Base-by-base conservation (phyloP, 2,888 invertebrate species). In the Xanthorhoe spadicearia region DNA sequence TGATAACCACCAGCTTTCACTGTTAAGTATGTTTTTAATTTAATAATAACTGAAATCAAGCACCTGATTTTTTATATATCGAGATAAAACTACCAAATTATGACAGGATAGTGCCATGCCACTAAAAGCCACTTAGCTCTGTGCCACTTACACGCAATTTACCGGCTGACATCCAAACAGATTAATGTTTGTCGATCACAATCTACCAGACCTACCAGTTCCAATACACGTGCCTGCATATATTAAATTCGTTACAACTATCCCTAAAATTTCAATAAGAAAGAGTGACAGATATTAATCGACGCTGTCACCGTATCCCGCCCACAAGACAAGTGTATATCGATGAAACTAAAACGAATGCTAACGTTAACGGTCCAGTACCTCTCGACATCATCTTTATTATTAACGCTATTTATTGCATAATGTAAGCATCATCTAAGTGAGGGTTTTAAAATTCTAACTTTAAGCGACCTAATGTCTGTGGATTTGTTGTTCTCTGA, bases 271-370 rank as follows among this genome's bases (percentile, higher is more conserved):
- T 54, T 48, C n/a, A 55, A 35, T 54, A 28, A 19, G 35, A 54
- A 19, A 38, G 49, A 38, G 50, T 49, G 58, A 53, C 55, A 64
- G 52, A 50, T 65, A 65, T 70, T 60, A 60, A 67, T 65, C 60
- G 55, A 48, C 43, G 38, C 43, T 13, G 18, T 51, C 51, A 19
- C 23, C 18, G 17, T 17, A 35, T 53, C 9, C 32, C 17, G 10
- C 13, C 38, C 17, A 7, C 32, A 13, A 32, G 57, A 57, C 28
- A 49, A 57, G 17, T 15, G 48, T 5, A 1, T 10, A 4, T 23
- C n/a, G 23, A 43, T 10, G 13, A 23, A 51, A 13, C 50, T 9
- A 15, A 13, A 32, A 32, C 7, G 6, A 32, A 32, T 1, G 32
- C 32, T 32, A 7, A 32, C 32, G 23, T 23, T n/a, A 23, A 23